Base-by-base conservation (phyloP, 2,113 vertebrate species). In the Callipepla squamata region DNA sequence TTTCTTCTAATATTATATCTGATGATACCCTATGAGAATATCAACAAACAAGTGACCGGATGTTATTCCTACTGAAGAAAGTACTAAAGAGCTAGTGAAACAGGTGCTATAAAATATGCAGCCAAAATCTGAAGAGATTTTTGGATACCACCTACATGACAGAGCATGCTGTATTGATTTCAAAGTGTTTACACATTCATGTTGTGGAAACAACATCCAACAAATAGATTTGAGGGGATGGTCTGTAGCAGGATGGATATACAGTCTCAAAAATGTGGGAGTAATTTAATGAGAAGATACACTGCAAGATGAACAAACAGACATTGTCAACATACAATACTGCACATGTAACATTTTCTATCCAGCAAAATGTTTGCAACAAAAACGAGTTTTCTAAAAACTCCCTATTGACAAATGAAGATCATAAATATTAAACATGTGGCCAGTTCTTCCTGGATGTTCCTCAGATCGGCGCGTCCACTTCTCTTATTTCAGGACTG, bases 131-230 rank as follows among this genome's bases (percentile, higher is more conserved):
- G 83, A 95, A 84, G 58, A 80, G 50, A 80, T 57, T 90, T 94
- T 74, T 90, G 62, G 90, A 75, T 87, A 66, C 91, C 96, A 94
- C 96, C 95, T 95, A 95, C 96, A 55, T 53, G 32, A 47, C 16
- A 86, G 55, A 75, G 42, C 50, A 82, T 38, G 61, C n/a, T 68
- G 58, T 62, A 89, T 92, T 93, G 42, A 85, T 93, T 96, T 94
- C 96, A 94, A 81, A 70, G 47, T 68, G 42, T 76, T 87, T 62
- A 72, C 73, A 50, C n/a, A 40, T 86, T 82, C 50, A 9, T 80
- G 44, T 81, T 81, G 65, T 34, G 50, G 74, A 94, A 95, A 83
- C 23, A 45, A 36, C 73, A 45, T 67, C 58, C 51, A 76, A 85
- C 66, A 93, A 96, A 87, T 75, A 63, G 20, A 70, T 74, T 53